A percentile compares a stretch with the other conserved stretches of the same genome.
Evolutionary conservation across 2,113 vertebrate species (phyloP).

Genomic region (cattle (Bos taurus)): ARS-UCD2.0 NC_037329.1:7058501-7059000

Average conservation of each 20-base stretch:
- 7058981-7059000: background rate
- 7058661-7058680: background rate
- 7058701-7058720: background rate
- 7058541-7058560: constrained; percentile 72
- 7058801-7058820: background rate
- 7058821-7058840: background rate
- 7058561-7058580: constrained; percentile 69
- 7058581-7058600: constrained; percentile 53
- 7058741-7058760: background rate
- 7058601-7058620: constrained; percentile 35
- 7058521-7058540: constrained; percentile 76
- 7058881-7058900: background rate
- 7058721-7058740: background rate
- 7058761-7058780: background rate
- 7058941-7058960: background rate
- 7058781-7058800: background rate
- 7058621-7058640: constrained; percentile 50
- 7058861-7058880: background rate
- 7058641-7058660: background rate
- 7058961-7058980: background rate
- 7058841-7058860: background rate
- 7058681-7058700: background rate
- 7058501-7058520: constrained; percentile 54
- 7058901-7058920: background rate
- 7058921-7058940: background rate